Evolutionary conservation across 2,113 vertebrate genomes (phyloP), one percentile per base, ranked within the genome.

Genomic region (Hemicordylus capensis): DNA sequence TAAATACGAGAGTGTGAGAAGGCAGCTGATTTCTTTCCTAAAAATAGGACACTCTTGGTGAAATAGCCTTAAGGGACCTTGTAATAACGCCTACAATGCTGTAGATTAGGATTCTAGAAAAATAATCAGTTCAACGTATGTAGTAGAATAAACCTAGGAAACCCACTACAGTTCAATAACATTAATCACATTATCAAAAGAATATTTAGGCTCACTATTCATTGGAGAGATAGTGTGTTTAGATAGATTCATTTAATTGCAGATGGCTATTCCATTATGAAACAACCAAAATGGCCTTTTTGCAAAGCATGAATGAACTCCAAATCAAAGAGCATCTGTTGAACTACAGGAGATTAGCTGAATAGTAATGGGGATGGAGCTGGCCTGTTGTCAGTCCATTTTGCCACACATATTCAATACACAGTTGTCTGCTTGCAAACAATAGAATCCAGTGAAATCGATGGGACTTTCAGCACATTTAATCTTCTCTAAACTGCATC

Each of bases 271-370:
- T 72, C 37, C 39, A 86, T 76, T 82, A 78, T 17, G 72, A 88
- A 91, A 44, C 76, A 66, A 7, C 19, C 66, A 17, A 72, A 6
- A 10, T 51, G 70, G 54, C 34, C 69, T 76, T 82, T 77, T 86
- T 92, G 31, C 77, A 88, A 87, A 48, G 6, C 69, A 64, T 70
- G 69, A 85, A 28, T 37, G 9, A 92, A 80, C 20, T 83, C 72
- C 15, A 85, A 83, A 80, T 74, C 73, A 92, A 81, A 67, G 24
- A 81, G 28, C 34, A 87, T 59, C 86, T 88, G 22, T 69, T 78
- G 59, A 9, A 91, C 74, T 34, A 78, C 84, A 51, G 58, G 86
- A 90, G 76, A 87, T 87, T 87, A 86, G 83, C 63, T 61, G 87
- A 83, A 81, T 51, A 79, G 84, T 66, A 64, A 54, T 64, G 34